These are phyloP conservation scores for Cacoxenus indagator DNA, from an alignment of 2,888 invertebrate genomes.

Conservation along the genomic window DNA sequence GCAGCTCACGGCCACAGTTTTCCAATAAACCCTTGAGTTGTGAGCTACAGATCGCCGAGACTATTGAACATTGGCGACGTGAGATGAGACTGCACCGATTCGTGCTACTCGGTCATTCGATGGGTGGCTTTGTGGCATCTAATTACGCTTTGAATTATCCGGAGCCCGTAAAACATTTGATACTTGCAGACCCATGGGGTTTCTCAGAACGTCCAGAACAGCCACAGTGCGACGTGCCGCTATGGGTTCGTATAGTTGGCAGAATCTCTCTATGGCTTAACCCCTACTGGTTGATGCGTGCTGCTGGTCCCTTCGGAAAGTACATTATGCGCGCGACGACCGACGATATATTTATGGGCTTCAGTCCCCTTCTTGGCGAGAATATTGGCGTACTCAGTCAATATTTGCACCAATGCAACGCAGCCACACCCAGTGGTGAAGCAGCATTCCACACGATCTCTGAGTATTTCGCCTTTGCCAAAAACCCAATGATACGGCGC, in stretches of 20 bases:
- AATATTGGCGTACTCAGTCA: constrained; percentile 78
- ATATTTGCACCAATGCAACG: constrained; percentile 94
- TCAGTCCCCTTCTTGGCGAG: constrained; percentile 74
- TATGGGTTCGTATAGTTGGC: constrained; percentile 84
- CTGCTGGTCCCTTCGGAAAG: constrained; percentile 78
- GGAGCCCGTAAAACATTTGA: constrained; percentile 85
- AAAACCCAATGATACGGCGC: constrained; percentile 87
- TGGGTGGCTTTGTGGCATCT: constrained; percentile 90
- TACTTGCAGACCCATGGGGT: constrained; percentile 91
- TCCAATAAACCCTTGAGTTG: constrained; percentile 80
- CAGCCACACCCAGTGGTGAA: constrained; percentile 80
- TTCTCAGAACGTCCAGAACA: constrained; percentile 76
- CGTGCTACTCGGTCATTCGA: constrained; percentile 89
- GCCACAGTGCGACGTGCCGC: constrained; percentile 74
- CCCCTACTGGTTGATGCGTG: constrained; percentile 87
- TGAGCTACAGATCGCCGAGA: constrained; percentile 86
- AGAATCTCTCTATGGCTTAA: constrained; percentile 84
- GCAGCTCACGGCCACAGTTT: constrained; percentile 89
- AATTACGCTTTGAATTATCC: constrained; percentile 88
- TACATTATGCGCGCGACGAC: constrained; percentile 84
- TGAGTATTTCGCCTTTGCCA: constrained; percentile 90
- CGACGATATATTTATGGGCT: constrained; percentile 86
- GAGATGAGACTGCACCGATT: constrained; percentile 86
- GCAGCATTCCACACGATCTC: constrained; percentile 83
- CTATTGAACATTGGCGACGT: constrained; percentile 92